Base-by-base conservation (phyloP, 2,888 invertebrate species). In the Cheilosia pagana region DNA sequence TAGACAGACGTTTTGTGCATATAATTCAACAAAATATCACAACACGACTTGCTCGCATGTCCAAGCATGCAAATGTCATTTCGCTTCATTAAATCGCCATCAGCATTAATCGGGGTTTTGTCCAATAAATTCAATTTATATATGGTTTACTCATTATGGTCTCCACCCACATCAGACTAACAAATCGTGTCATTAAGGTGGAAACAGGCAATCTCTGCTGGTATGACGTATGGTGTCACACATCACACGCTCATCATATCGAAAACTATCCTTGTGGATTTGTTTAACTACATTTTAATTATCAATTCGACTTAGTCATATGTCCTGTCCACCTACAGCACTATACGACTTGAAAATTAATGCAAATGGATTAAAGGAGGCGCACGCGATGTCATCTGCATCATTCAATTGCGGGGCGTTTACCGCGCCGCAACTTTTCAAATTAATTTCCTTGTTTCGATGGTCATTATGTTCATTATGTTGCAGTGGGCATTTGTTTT, bases 71-170 rank as follows among this genome's bases (percentile, higher is more conserved):
- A 67, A 71, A 76, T 71, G 77, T 71, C 65, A 82, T 45, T 60
- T 53, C 77, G 81, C 60, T 71, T 82, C 81, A 82, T 82, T 82
- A 77, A 82, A 77, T 77, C 55, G 48, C 81, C 81, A 82, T 82
- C 81, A 82, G 53, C 77, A 53, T 77, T 71, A 77, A 77, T 71
- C 65, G 77, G 60, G 23, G 25, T 74, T 45, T 65, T 67, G n/a
- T 59, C 41, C 74, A 59, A 77, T 72, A 77, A 71, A 77, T 82
- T 82, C 81, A 82, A 77, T 82, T 81, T 71, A 71, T 81, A 50
- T n/a, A 70, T 8, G 28, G 12, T 35, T 35, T 35, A 25, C 63
- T n/a, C 65, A 65, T 81, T 77, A 77, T 60, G 14, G 4, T 16
- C 8, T 12, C 23, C 19, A 3, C 12, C n/a, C 45, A 43, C 62